Conservation (phyloP, 2,797 vertebrate genomes). For the Notoglanidium macrostoma region DNA sequence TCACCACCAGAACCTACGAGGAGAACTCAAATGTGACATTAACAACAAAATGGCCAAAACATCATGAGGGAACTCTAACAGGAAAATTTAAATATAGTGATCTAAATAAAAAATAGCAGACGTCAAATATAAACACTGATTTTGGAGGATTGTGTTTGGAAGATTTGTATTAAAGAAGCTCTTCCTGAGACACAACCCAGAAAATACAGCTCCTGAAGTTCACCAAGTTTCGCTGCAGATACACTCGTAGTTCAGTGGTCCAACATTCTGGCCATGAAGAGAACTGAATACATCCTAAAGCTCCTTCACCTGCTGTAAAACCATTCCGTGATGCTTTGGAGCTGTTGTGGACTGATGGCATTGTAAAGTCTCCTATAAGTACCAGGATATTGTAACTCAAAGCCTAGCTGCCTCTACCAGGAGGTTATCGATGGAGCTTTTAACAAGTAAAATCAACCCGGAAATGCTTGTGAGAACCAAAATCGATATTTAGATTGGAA, state of each 20-base stretch:
- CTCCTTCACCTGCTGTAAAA: not conserved
- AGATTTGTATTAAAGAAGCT: not conserved
- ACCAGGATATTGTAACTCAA: not conserved
- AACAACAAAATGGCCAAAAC: not conserved
- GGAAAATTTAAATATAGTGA: not conserved
- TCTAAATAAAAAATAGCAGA: not conserved
- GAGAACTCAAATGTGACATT: too few relatives aligned
- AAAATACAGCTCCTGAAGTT: not conserved
- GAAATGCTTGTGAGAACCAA: not conserved
- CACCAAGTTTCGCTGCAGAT: not conserved
- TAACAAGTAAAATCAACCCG: not conserved
- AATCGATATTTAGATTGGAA: not conserved
- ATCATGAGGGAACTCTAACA: not conserved
- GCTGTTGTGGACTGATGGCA: not conserved
- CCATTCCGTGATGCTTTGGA: not conserved
- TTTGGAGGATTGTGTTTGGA: not conserved
- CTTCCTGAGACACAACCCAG: not conserved
- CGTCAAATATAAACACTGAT: not conserved
- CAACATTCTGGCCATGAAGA: not conserved
- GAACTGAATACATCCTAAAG: not conserved
- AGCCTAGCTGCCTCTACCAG: not conserved
- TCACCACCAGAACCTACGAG: too few relatives aligned
- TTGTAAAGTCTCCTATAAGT: not conserved
- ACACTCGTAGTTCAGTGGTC: not conserved
- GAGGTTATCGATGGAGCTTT: not conserved